Conservation (phyloP, 2,113 vertebrate genomes). For the Rhea americana region DNA sequence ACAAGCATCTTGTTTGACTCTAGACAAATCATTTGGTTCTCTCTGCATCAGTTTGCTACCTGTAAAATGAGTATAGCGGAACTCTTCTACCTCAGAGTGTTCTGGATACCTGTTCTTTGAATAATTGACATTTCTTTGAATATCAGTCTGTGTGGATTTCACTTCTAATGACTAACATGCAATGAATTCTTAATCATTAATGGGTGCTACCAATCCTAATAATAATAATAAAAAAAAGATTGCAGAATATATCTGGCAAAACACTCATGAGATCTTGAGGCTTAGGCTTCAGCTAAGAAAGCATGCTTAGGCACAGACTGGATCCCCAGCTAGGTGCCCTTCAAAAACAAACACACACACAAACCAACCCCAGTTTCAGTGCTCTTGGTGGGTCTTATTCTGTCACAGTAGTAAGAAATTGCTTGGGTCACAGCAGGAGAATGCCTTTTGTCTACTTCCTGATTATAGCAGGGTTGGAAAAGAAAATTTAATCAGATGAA, state of each 20-base stretch:
- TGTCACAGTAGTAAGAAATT: neutral
- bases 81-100: neutral
- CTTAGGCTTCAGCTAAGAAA: neutral
- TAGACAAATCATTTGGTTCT: neutral
- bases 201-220: neutral
- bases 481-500: neutral
- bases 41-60: neutral
- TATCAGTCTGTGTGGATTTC: neutral
- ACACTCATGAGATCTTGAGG: neutral
- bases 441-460: neutral
- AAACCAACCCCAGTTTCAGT: neutral
- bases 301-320: neutral
- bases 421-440: neutral
- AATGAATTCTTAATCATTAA: neutral
- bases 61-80: neutral
- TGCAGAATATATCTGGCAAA: neutral
- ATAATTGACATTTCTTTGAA: neutral
- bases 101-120: neutral
- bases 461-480: neutral
- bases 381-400: neutral
- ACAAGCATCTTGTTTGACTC: neutral
- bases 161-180: neutral
- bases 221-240: neutral
- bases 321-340: neutral
- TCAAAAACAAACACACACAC: neutral